Percentiles rank a stretch among this genome's conserved stretches.
Conservation (phyloP, 2,888 invertebrate genomes). For the Pomacea canaliculata region DNA sequence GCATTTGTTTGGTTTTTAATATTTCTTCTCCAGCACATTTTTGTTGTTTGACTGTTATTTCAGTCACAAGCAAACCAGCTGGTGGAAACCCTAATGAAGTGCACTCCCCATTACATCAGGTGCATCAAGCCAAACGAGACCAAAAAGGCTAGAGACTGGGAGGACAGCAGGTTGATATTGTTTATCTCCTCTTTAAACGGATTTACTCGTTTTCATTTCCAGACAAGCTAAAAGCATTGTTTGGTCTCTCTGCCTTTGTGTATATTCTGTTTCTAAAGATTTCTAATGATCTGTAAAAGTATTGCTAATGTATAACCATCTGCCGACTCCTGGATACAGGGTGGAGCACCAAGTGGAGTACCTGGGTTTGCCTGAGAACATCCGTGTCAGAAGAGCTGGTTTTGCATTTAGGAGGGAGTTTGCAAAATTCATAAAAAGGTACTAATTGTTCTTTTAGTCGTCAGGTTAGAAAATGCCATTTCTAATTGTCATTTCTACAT, state of each 20-base stretch:
- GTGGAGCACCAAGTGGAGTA: conserved; percentile 80
- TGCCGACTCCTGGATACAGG: conserved; percentile 58
- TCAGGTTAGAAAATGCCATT: neutral
- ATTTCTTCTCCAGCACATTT: too few relatives aligned
- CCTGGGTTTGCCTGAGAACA: conserved; percentile 79
- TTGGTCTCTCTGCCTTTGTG: neutral
- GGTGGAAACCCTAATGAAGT: conserved; percentile 77
- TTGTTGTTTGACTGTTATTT: conserved; percentile 23
- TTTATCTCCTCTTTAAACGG: neutral
- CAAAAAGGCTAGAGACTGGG: conserved; percentile 78
- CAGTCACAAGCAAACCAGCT: conserved; percentile 77
- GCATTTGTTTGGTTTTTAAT: too few relatives aligned
- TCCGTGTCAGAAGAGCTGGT: conserved; percentile 78
- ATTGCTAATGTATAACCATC: neutral
- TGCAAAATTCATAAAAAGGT: conserved; percentile 76
- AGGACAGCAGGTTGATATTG: conserved; percentile 70
- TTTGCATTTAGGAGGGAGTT: conserved; percentile 78
- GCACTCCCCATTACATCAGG: conserved; percentile 79
- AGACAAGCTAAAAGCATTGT: neutral
- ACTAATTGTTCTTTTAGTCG: neutral
- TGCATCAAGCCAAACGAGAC: conserved; percentile 82
- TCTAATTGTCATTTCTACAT: too few relatives aligned
- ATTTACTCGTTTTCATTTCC: neutral
- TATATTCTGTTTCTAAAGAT: too few relatives aligned
- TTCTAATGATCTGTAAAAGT: too few relatives aligned